Percentiles rank a stretch among this genome's conserved stretches.
These are phyloP conservation scores for Ornithoptera alexandrae DNA, from an alignment of 2,888 invertebrate species.

Conservation along the genomic window DNA sequence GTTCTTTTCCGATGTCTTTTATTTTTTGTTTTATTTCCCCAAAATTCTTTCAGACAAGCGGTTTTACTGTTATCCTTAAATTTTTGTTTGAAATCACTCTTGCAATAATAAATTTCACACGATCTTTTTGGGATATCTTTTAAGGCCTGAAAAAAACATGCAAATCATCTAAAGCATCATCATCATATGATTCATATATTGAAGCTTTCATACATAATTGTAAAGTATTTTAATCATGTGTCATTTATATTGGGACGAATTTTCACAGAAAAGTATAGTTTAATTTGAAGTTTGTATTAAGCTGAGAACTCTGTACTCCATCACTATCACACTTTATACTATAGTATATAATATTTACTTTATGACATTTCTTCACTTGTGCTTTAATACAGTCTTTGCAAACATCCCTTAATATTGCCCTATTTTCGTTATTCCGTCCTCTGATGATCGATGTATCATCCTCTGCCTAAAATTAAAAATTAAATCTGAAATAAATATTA, in stretches of 20 bases:
- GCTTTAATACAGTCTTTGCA: slow-evolving; percentile 57
- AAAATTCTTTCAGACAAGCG: slow-evolving; percentile 40
- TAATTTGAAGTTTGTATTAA: not conserved
- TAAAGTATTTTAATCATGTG: too few relatives aligned
- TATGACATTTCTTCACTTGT: slow-evolving; percentile 54
- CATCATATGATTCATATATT: too few relatives aligned
- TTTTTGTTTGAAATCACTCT: slow-evolving; percentile 33
- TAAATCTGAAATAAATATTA: not conserved
- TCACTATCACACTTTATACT: too few relatives aligned
- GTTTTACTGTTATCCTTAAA: slow-evolving; percentile 39
- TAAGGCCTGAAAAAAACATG: slow-evolving; percentile 43
- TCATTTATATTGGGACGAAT: too few relatives aligned
- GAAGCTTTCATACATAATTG: too few relatives aligned
- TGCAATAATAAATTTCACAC: slow-evolving; percentile 42
- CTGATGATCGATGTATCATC: not conserved
- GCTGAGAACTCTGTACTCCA: not conserved
- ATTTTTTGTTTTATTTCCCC: not conserved
- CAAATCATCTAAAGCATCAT: too few relatives aligned
- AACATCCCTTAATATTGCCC: slow-evolving; percentile 42
- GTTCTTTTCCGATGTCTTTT: not conserved
- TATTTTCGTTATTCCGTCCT: not conserved
- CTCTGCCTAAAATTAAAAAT: not conserved
- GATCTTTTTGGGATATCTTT: slow-evolving; percentile 35
- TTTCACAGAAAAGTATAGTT: not conserved
- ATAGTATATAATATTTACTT: slow-evolving; percentile 29